phyloP scores from a whole-genome alignment of 2,888 invertebrate genomes.

The Melieria crassipennis region DNA sequence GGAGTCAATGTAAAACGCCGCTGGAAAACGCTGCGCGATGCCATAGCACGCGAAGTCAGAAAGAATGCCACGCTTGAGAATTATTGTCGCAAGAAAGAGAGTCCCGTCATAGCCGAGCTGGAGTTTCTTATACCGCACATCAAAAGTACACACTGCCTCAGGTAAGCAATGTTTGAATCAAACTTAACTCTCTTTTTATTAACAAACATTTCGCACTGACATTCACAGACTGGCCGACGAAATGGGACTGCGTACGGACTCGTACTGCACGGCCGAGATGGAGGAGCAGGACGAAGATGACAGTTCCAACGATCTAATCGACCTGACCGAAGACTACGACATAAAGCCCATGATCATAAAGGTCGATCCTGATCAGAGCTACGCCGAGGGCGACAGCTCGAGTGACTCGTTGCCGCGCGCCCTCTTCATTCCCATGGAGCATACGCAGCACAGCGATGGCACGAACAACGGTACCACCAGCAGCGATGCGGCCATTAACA shows the following conservation, averaged over 20 bases:
- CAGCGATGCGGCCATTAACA: not conserved
- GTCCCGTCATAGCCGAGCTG: conserved; percentile 40
- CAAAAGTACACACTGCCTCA: conserved; percentile 39
- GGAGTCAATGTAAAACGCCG: conserved; percentile 45
- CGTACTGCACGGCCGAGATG: conserved; percentile 11
- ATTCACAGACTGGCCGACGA: conserved; percentile 39
- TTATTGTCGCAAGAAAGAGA: conserved; percentile 40
- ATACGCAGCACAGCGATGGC: not conserved
- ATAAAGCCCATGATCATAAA: conserved; percentile 35
- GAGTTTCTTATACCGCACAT: conserved; percentile 45
- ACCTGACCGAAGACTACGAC: conserved; percentile 40
- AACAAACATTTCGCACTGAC: not conserved
- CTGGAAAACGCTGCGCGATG: conserved; percentile 47
- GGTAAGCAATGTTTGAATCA: conserved; percentile 38
- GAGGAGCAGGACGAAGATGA: conserved; percentile 28
- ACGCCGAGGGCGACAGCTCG: conserved; percentile 1
- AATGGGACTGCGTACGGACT: conserved; percentile 33
- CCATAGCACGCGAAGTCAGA: conserved; percentile 44
- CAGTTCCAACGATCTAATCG: conserved; percentile 31
- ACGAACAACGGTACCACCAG: not conserved
- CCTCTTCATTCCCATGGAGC: not conserved
- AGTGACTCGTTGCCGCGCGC: conserved; percentile 10
- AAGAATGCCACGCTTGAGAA: conserved; percentile 35
- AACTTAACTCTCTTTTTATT: not conserved
- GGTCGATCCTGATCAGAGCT: conserved; percentile 12